Evolutionary conservation across 2,797 vertebrate species (phyloP).

Genomic region (Danionella dracula): DNA sequence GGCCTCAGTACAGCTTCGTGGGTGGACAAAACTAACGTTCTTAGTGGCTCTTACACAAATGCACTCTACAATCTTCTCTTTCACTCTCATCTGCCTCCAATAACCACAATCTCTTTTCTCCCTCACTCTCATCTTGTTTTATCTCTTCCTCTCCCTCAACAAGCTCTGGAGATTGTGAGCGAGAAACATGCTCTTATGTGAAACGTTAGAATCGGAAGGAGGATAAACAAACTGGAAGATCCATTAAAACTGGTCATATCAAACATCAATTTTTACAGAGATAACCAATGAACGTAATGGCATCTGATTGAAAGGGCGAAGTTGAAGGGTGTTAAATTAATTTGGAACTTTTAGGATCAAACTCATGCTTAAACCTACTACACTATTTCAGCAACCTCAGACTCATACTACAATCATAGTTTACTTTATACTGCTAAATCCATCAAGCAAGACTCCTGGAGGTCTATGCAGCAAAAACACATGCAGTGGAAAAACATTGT

Average conservation of each 20-base stretch:
- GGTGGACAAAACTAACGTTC: slow-evolving; percentile 63
- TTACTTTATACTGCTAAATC: too few species aligned
- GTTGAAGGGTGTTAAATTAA: too few species aligned
- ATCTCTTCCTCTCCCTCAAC: slow-evolving; percentile 1
- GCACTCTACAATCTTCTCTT: not conserved
- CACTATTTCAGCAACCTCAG: too few species aligned
- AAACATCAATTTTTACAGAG: not conserved
- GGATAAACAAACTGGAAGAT: not conserved
- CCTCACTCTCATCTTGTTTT: slow-evolving; percentile 9
- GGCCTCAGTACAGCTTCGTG: slow-evolving; percentile 65
- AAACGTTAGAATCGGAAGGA: slow-evolving; percentile 14
- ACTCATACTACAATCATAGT: too few species aligned
- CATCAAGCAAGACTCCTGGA: too few species aligned
- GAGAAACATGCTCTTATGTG: not conserved
- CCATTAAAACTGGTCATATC: not conserved
- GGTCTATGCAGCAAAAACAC: too few species aligned
- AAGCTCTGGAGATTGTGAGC: not conserved
- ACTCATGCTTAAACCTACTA: too few species aligned
- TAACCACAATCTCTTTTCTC: slow-evolving; percentile 19
- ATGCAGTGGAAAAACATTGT: not conserved
- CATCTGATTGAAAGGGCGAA: too few species aligned
- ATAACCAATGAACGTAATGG: too few species aligned
- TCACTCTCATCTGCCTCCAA: slow-evolving; percentile 14
- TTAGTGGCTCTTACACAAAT: slow-evolving; percentile 35
- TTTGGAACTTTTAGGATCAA: too few species aligned